Base-by-base conservation (phyloP, 1,140 invertebrate species). In the Bombus terrestris region DNA sequence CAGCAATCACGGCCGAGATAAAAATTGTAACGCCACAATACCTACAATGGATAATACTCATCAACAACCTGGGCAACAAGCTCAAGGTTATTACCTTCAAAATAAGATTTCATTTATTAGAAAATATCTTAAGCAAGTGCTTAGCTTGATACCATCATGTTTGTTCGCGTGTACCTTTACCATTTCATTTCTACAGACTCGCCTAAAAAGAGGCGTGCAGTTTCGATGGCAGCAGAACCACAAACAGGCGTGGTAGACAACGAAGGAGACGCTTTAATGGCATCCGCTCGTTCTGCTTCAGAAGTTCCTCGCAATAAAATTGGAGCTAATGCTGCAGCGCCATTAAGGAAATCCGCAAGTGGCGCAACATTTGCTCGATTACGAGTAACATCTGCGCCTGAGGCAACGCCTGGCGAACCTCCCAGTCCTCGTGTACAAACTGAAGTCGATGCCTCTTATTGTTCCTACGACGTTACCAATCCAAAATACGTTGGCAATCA, bases 1-100 rank as follows among this genome's bases (percentile, higher is more conserved):
- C 53, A 93, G 92, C 64, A 94, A 95, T 94, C 92, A 95, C 86
- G 95, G 95, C 64, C 94, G 96, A 66, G 97, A 97, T 93, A 97
- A 97, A 92, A 97, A 97, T 93, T 97, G 97, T 92, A 97, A 97
- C 95, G 97, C 97, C 22, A 97, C 97, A 13, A 93, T 95, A 87
- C 94, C 94, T 18, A 90, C 94, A 37, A 93, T 93, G n/a, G 95
- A 95, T 77, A 94, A 95, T 43, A 92, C 92, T n/a, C 91, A 92
- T 86, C 94, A 93, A 57, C 93, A 92, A 57, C 83, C 86, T 5
- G 92, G 87, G 13, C 91, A 93, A 75, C 93, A 94, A 79, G 87
- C 93, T 18, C 94, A 95, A 93, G 94, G 95, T 95, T 80, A 85
- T 73, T 75, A 32, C 57, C 22, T n/a, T 76, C 3, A 57, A 28